Percentiles rank a stretch among this genome's conserved stretches.
phyloP scores from a whole-genome alignment of 2,797 vertebrate genomes.

The Distichodus sexfasciatus region DNA sequence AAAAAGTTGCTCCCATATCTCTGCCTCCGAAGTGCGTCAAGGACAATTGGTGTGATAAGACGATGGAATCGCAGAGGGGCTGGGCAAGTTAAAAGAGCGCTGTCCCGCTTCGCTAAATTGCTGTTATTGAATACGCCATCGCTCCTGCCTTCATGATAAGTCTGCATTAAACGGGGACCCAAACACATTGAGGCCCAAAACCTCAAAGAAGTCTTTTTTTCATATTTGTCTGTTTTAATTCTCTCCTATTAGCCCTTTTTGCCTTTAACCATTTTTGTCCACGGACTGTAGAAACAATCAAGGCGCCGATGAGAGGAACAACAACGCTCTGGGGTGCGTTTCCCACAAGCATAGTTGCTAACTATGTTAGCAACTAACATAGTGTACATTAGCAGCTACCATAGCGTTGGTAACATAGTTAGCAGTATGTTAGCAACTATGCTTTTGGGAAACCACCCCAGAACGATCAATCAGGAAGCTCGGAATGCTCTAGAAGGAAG shows the following conservation, averaged over 20 bases:
- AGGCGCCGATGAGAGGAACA: constrained; percentile 42
- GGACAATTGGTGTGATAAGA: constrained; percentile 42
- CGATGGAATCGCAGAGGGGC: constrained; percentile 46
- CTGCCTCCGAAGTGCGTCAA: constrained; percentile 29
- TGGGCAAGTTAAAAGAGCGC: constrained; percentile 36
- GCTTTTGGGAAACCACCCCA: no score
- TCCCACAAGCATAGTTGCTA: no score
- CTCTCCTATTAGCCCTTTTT: constrained; percentile 36
- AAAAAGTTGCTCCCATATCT: constrained; percentile 18
- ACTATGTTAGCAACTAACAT: no score
- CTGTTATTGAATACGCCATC: constrained; percentile 46
- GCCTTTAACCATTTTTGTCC: constrained; percentile 39
- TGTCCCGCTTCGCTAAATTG: constrained; percentile 41
- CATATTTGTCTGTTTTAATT: constrained; percentile 44
- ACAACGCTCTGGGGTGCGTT: no score
- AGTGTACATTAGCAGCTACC: no score
- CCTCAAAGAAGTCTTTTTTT: constrained; percentile 34
- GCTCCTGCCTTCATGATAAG: constrained; percentile 45
- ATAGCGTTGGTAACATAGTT: no score
- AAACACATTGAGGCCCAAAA: constrained; percentile 20
- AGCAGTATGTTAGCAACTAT: no score
- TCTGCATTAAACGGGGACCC: constrained; percentile 36
- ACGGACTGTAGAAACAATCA: constrained; percentile 30
- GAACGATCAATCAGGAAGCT: no score
- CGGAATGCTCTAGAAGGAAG: no score